Evolutionary conservation across 2,888 invertebrate species (phyloP).

Genomic region (Eurytoma adleriae): DNA sequence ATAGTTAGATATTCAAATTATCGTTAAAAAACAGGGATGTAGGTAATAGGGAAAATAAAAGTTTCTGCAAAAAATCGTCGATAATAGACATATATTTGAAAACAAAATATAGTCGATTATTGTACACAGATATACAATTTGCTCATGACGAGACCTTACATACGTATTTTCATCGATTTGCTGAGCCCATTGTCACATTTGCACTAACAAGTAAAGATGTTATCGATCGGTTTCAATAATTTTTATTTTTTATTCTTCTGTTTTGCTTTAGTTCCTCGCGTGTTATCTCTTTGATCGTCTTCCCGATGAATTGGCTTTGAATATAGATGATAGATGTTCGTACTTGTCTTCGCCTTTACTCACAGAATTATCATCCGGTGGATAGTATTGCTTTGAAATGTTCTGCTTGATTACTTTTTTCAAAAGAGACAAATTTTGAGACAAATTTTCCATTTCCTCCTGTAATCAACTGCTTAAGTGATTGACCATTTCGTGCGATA

Average conservation of each 20-base stretch:
- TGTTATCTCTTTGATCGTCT: neutral
- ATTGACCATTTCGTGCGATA: too few species aligned
- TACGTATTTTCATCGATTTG: neutral
- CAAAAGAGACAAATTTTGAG: neutral
- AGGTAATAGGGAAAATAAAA: neutral
- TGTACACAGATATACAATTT: slow-evolving; percentile 55
- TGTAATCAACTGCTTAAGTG: too few species aligned
- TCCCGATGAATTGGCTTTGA: neutral
- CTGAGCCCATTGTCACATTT: neutral
- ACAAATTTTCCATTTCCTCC: neutral
- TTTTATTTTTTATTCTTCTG: neutral
- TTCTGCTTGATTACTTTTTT: too few species aligned
- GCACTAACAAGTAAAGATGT: slow-evolving; percentile 12
- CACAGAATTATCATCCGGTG: too few species aligned
- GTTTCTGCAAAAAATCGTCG: slow-evolving; percentile 25
- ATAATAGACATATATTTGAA: slow-evolving; percentile 60
- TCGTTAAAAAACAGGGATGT: neutral
- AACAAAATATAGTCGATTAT: slow-evolving; percentile 60
- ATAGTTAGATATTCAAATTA: neutral
- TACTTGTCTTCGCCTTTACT: too few species aligned
- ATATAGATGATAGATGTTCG: too few species aligned
- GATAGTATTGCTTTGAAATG: too few species aligned
- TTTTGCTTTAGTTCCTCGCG: neutral
- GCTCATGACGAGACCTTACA: neutral
- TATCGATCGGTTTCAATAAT: neutral